These are phyloP conservation scores for Scaptomyza tumidula DNA, from an alignment of 2,888 invertebrate genomes.

Conservation along the genomic window DNA sequence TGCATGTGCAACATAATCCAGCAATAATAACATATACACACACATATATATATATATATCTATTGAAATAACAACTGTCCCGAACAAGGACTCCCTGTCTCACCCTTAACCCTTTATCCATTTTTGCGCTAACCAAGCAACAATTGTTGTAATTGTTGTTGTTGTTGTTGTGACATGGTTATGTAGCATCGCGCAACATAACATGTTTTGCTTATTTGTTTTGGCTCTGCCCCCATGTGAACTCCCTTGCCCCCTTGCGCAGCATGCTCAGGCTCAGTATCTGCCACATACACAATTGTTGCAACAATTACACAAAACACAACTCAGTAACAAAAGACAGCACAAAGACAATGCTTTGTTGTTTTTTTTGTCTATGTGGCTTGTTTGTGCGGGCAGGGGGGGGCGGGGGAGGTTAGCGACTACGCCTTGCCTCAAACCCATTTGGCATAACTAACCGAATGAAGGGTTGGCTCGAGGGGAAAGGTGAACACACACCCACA, in stretches of 20 bases:
- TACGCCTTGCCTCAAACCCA: constrained; percentile 9
- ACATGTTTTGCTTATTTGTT: constrained; percentile 63
- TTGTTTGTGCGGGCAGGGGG: neutral
- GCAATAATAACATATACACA: neutral
- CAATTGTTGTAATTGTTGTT: constrained; percentile 34
- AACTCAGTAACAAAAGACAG: constrained; percentile 51
- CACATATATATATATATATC: neutral
- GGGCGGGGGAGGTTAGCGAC: constrained; percentile 25
- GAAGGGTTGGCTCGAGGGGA: constrained; percentile 9
- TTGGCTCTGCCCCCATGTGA: constrained; percentile 28
- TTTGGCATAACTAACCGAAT: constrained; percentile 19
- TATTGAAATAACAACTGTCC: neutral
- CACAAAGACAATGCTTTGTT: constrained; percentile 36
- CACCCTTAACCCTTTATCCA: constrained; percentile 2
- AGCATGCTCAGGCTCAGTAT: neutral
- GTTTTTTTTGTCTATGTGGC: constrained; percentile 1
- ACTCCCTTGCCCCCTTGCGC: constrained; percentile 10
- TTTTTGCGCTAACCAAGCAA: constrained; percentile 49
- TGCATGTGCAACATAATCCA: constrained; percentile 36
- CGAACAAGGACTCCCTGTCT: neutral
- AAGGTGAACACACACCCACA: neutral
- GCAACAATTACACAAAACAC: constrained; percentile 75
- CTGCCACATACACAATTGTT: constrained; percentile 64
- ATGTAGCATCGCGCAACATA: constrained; percentile 51
- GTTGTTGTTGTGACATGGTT: constrained; percentile 44